Evolutionary conservation across 2,888 invertebrate genomes (phyloP).

Genomic region (Microctonus brassicae): DNA sequence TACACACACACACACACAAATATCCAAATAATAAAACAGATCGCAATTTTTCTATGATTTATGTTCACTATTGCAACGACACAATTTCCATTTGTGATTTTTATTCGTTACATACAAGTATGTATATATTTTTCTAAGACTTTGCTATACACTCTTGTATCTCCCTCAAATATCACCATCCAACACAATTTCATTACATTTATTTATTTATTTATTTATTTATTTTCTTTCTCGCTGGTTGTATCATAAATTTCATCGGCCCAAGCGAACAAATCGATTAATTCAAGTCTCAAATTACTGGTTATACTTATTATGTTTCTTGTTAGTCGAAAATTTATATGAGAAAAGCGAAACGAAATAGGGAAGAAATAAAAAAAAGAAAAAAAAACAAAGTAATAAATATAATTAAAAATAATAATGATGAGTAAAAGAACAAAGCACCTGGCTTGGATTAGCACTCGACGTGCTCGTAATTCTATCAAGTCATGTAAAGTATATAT

Average conservation of each 20-base stretch:
- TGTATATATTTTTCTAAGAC: too few species aligned
- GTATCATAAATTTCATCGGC: constrained; percentile 9
- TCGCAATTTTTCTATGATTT: too few species aligned
- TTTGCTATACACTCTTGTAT: neutral
- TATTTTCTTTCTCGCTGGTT: neutral
- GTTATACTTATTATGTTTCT: neutral
- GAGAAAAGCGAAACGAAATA: neutral
- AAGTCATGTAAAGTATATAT: constrained; percentile 15
- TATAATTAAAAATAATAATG: too few species aligned
- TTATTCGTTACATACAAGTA: too few species aligned
- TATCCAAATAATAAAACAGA: too few species aligned
- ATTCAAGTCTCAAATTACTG: constrained; percentile 11
- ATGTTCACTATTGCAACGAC: too few species aligned
- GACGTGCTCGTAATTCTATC: constrained; percentile 44
- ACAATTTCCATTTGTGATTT: too few species aligned
- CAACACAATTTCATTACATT: neutral
- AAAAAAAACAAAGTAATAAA: neutral
- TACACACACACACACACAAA: too few species aligned
- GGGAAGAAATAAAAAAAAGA: neutral
- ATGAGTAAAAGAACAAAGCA: constrained; percentile 14
- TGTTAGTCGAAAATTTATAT: neutral
- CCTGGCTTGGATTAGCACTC: constrained; percentile 48
- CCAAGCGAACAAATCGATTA: constrained; percentile 18
- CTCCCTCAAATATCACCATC: neutral
- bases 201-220: neutral